These are phyloP conservation scores for Clusia tigrina DNA, from an alignment of 2,888 invertebrate genomes.

Conservation along the genomic window DNA sequence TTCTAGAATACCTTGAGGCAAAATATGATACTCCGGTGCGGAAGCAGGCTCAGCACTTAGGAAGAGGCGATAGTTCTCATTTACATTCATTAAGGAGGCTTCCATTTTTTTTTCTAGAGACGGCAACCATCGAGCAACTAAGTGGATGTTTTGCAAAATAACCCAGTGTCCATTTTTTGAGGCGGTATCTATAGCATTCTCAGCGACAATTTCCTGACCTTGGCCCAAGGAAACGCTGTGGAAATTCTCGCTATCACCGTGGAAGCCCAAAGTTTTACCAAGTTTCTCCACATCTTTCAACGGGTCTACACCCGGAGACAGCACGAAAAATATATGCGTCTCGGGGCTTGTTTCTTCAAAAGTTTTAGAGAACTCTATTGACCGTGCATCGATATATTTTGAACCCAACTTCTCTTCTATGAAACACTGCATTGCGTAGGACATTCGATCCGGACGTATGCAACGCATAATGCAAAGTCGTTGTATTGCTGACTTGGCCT, in stretches of 20 bases:
- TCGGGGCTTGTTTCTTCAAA: slow-evolving; percentile 84
- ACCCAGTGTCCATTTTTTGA: slow-evolving; percentile 88
- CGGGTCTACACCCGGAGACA: slow-evolving; percentile 94
- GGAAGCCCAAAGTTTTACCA: slow-evolving; percentile 82
- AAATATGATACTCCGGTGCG: slow-evolving; percentile 72
- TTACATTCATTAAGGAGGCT: slow-evolving; percentile 74
- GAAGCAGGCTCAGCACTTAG: slow-evolving; percentile 88
- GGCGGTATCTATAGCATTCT: slow-evolving; percentile 82
- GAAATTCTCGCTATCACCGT: slow-evolving; percentile 81
- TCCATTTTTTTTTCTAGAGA: slow-evolving; percentile 91
- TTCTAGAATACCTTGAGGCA: slow-evolving; percentile 87
- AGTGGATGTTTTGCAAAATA: slow-evolving; percentile 89
- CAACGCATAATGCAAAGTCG: slow-evolving; percentile 92
- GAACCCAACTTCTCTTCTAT: slow-evolving; percentile 88
- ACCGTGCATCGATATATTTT: slow-evolving; percentile 81
- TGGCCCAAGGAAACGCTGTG: slow-evolving; percentile 94
- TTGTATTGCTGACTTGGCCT: slow-evolving; percentile 84
- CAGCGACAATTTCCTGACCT: slow-evolving; percentile 93
- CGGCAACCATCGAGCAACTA: slow-evolving; percentile 89
- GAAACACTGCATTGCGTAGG: slow-evolving; percentile 81
- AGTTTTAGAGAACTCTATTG: slow-evolving; percentile 84
- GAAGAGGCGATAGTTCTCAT: slow-evolving; percentile 75
- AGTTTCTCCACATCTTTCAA: slow-evolving; percentile 90
- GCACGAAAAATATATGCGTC: slow-evolving; percentile 91
- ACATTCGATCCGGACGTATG: slow-evolving; percentile 91